A percentile compares a stretch with the other conserved stretches of the same genome.
Evolutionary conservation across 1,140 invertebrate genomes (phyloP).

Genomic region (Prorops nasuta): DNA sequence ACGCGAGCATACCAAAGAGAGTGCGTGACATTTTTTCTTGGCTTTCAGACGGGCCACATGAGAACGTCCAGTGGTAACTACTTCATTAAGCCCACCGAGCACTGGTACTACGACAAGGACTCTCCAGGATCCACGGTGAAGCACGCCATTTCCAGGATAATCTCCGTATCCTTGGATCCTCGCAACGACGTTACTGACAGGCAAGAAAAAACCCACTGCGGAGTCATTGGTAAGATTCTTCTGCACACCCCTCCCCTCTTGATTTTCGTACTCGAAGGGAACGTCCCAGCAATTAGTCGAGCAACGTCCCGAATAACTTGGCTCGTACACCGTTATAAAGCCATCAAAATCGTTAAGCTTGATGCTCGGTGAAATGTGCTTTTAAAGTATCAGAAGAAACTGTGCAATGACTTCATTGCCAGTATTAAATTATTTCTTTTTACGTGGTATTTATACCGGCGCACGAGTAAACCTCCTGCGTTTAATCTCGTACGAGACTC

Average conservation of each 20-base stretch:
- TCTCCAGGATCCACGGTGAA: slow-evolving; percentile 36
- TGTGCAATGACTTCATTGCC: too few relatives aligned
- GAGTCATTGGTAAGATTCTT: slow-evolving; percentile 41
- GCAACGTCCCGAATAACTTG: neutral
- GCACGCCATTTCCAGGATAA: slow-evolving; percentile 41
- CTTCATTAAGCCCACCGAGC: slow-evolving; percentile 63
- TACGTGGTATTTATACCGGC: too few relatives aligned
- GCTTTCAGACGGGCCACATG: slow-evolving; percentile 64
- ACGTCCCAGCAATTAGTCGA: neutral
- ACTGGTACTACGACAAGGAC: slow-evolving; percentile 45
- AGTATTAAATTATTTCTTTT: too few relatives aligned
- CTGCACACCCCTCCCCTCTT: neutral
- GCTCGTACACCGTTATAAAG: too few relatives aligned
- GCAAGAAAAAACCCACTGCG: slow-evolving; percentile 36
- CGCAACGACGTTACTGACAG: slow-evolving; percentile 13
- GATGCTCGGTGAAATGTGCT: too few relatives aligned
- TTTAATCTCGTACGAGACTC: too few relatives aligned
- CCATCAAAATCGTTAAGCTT: too few relatives aligned
- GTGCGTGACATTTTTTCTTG: slow-evolving; percentile 23
- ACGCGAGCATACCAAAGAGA: too few relatives aligned
- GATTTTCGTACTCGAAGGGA: neutral
- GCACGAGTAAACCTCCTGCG: too few relatives aligned
- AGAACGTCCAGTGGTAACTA: slow-evolving; percentile 61
- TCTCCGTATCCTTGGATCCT: slow-evolving; percentile 11
- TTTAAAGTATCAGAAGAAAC: too few relatives aligned